These are phyloP conservation scores for Erethizon dorsatum DNA, from an alignment of 2,797 vertebrate species.

Conservation along the genomic window DNA sequence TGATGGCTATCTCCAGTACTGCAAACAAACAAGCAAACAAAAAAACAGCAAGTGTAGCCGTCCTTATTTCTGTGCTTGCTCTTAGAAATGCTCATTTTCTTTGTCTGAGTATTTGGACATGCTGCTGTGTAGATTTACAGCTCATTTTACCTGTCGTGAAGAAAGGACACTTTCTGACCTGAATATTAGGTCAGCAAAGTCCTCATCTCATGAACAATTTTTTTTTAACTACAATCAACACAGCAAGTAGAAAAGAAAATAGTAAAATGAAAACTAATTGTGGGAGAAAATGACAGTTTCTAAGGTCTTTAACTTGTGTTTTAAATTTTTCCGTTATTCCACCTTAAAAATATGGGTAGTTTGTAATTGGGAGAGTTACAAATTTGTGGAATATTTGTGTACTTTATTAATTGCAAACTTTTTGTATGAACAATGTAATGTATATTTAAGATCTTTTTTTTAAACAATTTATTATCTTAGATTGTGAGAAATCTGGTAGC, in stretches of 20 bases:
- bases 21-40: neutral
- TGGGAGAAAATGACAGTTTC: neutral
- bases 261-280: neutral
- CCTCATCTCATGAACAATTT: neutral
- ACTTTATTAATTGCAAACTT: neutral
- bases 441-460: neutral
- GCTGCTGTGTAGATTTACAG: neutral
- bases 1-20: neutral
- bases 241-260: neutral
- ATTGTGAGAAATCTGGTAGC: neutral
- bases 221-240: neutral
- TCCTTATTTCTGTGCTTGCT: neutral
- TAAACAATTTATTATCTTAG: neutral
- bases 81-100: neutral
- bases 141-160: neutral
- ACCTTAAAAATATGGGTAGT: neutral
- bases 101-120: neutral
- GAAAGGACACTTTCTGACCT: neutral
- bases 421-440: neutral
- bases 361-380: neutral
- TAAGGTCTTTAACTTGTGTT: conserved; percentile 13
- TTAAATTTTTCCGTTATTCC: neutral
- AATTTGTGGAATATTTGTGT: neutral
- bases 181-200: neutral
- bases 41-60: neutral